A percentile compares a stretch with the other conserved stretches of the same genome.
Evolutionary conservation across 1,140 invertebrate genomes (phyloP).

Genomic region (Heterodera carotae): DNA sequence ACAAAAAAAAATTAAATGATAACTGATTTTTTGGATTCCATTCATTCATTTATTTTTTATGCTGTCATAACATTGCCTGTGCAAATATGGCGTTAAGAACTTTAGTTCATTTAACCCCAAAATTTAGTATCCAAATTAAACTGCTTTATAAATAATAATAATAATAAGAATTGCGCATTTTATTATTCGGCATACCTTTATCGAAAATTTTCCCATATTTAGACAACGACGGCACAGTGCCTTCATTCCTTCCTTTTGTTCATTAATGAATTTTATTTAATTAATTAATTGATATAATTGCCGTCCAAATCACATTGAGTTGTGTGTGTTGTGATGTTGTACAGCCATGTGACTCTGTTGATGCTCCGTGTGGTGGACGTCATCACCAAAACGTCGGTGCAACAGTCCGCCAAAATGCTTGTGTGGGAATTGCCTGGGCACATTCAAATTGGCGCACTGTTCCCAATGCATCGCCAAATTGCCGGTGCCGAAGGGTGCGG

Average conservation of each 20-base stretch:
- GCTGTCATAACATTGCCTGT: too few relatives aligned
- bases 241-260: neutral
- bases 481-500: constrained; percentile 72
- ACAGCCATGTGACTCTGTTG: constrained; percentile 42
- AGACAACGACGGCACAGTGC: neutral
- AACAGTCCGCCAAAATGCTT: constrained; percentile 63
- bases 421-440: constrained; percentile 65
- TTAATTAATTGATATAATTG: neutral
- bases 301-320: neutral
- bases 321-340: too few relatives aligned
- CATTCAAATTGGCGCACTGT: constrained; percentile 73
- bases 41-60: too few relatives aligned
- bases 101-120: too few relatives aligned
- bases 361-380: constrained; percentile 58
- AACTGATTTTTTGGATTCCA: too few relatives aligned
- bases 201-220: neutral
- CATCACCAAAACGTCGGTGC: constrained; percentile 63
- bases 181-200: too few relatives aligned
- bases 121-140: too few relatives aligned
- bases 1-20: too few relatives aligned
- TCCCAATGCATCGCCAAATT: constrained; percentile 74
- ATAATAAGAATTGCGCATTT: too few relatives aligned
- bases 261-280: neutral
- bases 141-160: too few relatives aligned
- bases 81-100: too few relatives aligned